Evolutionary conservation across 2,888 invertebrate species (phyloP), one percentile per base, ranked within the genome.

Genomic region (Lycophotia porphyrea): DNA sequence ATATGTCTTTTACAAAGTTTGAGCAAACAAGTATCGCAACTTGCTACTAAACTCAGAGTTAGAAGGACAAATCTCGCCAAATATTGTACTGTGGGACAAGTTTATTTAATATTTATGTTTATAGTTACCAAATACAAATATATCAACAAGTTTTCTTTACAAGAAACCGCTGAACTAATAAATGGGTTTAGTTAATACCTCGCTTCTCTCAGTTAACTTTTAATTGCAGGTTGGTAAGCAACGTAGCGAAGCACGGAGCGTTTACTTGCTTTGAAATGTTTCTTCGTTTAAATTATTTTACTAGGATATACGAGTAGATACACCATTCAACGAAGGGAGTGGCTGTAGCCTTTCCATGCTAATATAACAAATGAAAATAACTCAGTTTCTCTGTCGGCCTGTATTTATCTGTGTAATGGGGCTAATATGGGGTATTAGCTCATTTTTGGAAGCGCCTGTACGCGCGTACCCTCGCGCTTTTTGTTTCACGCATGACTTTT

Each of bases 131-230:
- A 34, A 73, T 39, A 66, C 49, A 31, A 78, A 68, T 21, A 74
- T 63, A 63, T 39, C 78, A 79, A 79, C 80, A 80, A 55, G 74
- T 80, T 2, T 61, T 47, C 63, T 58, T 36, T 64, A 67, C 7
- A 63, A 55, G 55, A 63, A 13, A 74, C 78, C 31, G 36, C 74
- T 42, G 27, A 80, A 80, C 74, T 68, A 80, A 49, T 64, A 80
- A 74, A 79, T 74, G 34, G 24, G 24, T 74, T 78, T 49, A 74
- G 55, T 80, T 74, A 68, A 64, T 36, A 68, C 49, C 67, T 73
- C 63, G 42, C 21, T 67, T 36, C 31, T 67, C 80, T 58, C 7
- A 64, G 74, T 80, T 80, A 68, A 68, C 55, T 74, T 72, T 79
- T 80, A 80, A 79, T 80, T 80, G 36, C 78, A 42, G 49, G 15